Conservation (phyloP, 1,140 invertebrate genomes). For the Helicoverpa armigera region DNA sequence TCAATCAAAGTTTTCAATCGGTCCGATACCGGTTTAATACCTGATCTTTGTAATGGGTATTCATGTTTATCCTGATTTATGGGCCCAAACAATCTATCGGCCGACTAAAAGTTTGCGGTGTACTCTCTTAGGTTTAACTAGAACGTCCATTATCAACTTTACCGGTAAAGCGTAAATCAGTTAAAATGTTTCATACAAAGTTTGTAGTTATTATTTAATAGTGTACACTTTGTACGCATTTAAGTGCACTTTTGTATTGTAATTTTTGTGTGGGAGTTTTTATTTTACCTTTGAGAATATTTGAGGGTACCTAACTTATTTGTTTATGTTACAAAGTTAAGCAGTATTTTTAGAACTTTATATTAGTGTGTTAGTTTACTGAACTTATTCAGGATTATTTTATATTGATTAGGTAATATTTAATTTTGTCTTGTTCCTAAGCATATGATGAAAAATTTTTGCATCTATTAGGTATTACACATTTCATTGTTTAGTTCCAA, state of each 20-base stretch:
- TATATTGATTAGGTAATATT: not conserved
- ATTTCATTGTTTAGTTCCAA: constrained; percentile 42
- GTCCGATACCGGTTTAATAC: too few species aligned
- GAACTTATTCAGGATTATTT: too few species aligned
- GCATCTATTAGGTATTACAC: too few species aligned
- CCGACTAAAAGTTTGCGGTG: too few species aligned
- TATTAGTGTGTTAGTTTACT: too few species aligned
- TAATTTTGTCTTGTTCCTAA: not conserved
- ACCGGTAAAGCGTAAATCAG: not conserved
- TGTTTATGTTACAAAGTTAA: not conserved
- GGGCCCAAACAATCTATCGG: too few species aligned
- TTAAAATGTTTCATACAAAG: not conserved
- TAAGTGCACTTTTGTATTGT: not conserved
- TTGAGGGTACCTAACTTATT: not conserved
- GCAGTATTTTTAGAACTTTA: not conserved
- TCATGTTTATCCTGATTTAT: too few species aligned
- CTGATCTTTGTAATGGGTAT: too few species aligned
- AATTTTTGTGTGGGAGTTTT: not conserved
- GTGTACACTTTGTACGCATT: not conserved
- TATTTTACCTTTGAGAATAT: constrained; percentile 1
- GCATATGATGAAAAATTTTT: too few species aligned
- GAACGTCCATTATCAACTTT: constrained; percentile 1
- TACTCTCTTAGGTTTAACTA: not conserved
- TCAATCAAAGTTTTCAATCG: too few species aligned
- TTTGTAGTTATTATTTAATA: constrained; percentile 8